Base-by-base conservation (phyloP, 2,113 vertebrate species). In the Oryzias celebensis region DNA sequence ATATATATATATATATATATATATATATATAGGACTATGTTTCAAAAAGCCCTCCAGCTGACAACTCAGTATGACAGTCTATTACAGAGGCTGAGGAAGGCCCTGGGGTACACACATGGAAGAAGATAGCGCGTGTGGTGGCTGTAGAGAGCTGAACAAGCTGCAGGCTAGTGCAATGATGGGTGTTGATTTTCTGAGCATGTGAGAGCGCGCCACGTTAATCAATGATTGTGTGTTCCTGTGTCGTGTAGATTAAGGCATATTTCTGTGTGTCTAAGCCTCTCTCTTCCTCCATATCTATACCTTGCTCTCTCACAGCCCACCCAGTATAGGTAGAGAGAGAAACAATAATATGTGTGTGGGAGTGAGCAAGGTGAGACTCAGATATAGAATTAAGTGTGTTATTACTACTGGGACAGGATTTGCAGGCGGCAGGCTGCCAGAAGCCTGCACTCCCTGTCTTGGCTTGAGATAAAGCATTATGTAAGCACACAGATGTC, bases 91-190 rank as follows among this genome's bases (percentile, higher is more conserved):
- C 84, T 69, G 74, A 73, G 90, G 89, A 87, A 85, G 90, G 92
- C 93, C 92, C 91, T 87, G 88, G 92, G 92, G 93, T 92, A 90
- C 91, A 91, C 89, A 93, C 91, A 91, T 93, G 91, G 89, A 85
- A 80, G 82, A 68, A 91, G 94, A 94, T 94, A 94, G 93, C 91
- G 84, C 80, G 70, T 56, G 65, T 54, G 31, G 73, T 65, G 73
- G 82, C 70, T 64, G 66, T 31, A 58, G 76, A 86, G 77, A 56
- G 71, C 81, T 72, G 64, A 56, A 54, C 75, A 75, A 58, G 71
- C 84, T 62, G 76, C 78, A 61, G 43, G 80, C 78, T 59, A 71
- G 66, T 46, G 72, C 58, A 71, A 82, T 61, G 72, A 70, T 7
- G 65, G 55, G 60, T 70, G 79, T 59, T 58, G 70, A 59, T 61